Evolutionary conservation across 2,888 invertebrate species (phyloP), one percentile per base, ranked within the genome.

Genomic region (Mythimna albipuncta): DNA sequence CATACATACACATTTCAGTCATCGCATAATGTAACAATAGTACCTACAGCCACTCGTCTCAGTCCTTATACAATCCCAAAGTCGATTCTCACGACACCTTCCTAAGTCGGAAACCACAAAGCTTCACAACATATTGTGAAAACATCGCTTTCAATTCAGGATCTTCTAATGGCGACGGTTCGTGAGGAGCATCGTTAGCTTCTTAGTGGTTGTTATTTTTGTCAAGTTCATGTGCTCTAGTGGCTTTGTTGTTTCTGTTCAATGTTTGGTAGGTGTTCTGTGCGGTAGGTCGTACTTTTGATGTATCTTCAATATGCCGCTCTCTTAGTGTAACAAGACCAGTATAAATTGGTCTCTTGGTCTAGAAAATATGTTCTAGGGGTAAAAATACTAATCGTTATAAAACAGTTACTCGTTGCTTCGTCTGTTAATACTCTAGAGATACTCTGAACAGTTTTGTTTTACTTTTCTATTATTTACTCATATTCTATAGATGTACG

Each of bases 201-300:
- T 83, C 64, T 67, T 79, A 79, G 57, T 79, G 67, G 71, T 68
- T 79, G 78, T 78, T 78, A 73, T 75, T 81, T 66, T 73, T 78
- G 75, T 78, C 63, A 71, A 69, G 55, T 67, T 68, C 62, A 71
- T 75, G 62, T 63, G 55, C n/a, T 66, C 16, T 47, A 52, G 67
- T 35, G 50, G 21, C 55, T 67, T 73, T 73, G 66, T 69, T 64
- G 71, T 69, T 69, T 21, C 38, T 67, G 64, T 75, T 50, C 32
- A 55, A 57, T 72, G 41, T 64, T 62, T 62, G 13, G 35, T 57
- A 16, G 38, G 26, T 35, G 35, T 21, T 77, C 11, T 47, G 21
- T 50, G 44, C 32, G 44, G 35, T 68, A 21, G 16, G 41, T 47
- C 58, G 19, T 21, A 38, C 21, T 32, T 74, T 59, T 68, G 59